Conservation (phyloP, 2,888 invertebrate species). For the Acanthopleura granulata region DNA sequence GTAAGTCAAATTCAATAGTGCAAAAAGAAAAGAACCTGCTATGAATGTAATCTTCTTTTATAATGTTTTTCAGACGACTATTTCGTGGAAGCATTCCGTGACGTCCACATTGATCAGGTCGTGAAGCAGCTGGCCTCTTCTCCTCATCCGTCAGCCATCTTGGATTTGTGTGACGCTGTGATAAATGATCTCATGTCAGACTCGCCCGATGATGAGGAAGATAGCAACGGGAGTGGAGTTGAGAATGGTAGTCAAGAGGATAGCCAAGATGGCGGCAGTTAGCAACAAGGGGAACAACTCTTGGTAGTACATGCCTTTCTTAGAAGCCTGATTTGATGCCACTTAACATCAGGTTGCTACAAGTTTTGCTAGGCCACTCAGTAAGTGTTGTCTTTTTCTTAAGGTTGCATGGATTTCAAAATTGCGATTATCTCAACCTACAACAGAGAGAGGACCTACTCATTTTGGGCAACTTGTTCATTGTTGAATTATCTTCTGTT, state of each 20-base stretch:
- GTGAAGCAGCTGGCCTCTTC: not conserved
- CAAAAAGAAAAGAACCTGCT: too few relatives aligned
- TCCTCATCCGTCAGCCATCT: constrained; percentile 13
- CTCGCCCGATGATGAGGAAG: not conserved
- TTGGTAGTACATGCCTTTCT: not conserved
- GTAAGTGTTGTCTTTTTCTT: too few relatives aligned
- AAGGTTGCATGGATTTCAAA: too few relatives aligned
- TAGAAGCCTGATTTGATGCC: too few relatives aligned
- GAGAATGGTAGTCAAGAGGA: not conserved
- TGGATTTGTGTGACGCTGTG: constrained; percentile 15
- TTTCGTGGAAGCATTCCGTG: constrained; percentile 13
- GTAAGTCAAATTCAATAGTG: too few relatives aligned
- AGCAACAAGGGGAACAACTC: constrained; percentile 1
- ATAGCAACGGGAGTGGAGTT: not conserved
- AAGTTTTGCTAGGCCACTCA: too few relatives aligned
- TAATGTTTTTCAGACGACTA: constrained; percentile 6
- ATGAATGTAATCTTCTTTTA: not conserved
- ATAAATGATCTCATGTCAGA: constrained; percentile 1
- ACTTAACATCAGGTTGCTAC: too few relatives aligned
- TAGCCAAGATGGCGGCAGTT: constrained; percentile 8
- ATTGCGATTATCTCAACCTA: too few relatives aligned
- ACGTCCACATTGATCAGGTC: constrained; percentile 11
- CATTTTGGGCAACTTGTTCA: too few relatives aligned
- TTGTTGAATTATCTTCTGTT: too few relatives aligned
- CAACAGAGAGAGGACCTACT: too few relatives aligned